phyloP scores from a whole-genome alignment of 2,113 vertebrate species.

The Dunckerocampus dactyliophorus region DNA sequence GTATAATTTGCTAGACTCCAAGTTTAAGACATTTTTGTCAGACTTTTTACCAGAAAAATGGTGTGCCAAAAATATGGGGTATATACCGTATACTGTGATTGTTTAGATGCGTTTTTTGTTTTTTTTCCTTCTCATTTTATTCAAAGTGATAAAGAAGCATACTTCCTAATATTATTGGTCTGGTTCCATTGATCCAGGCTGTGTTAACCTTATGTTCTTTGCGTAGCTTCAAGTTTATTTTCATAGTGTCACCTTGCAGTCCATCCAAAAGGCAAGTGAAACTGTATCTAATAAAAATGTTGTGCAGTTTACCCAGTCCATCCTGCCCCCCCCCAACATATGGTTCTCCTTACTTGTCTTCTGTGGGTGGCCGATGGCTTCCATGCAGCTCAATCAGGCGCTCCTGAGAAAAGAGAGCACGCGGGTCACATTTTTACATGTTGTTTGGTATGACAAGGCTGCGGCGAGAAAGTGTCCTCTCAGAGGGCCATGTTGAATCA shows the following conservation, averaged over 20 bases:
- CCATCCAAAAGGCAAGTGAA: constrained; percentile 70
- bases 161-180: constrained; percentile 25
- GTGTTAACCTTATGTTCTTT: constrained; percentile 51
- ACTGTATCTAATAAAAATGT: constrained; percentile 79
- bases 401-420: constrained; percentile 62
- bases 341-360: constrained; percentile 71
- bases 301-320: constrained; percentile 79
- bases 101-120: not conserved
- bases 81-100: no score
- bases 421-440: constrained; percentile 74
- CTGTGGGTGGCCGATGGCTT: constrained; percentile 72
- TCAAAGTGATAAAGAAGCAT: not conserved
- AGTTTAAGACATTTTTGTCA: no score
- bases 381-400: constrained; percentile 72
- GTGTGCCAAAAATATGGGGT: no score
- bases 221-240: constrained; percentile 68
- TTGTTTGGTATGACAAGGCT: constrained; percentile 71
- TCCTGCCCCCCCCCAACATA: constrained; percentile 62
- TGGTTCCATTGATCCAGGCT: constrained; percentile 33
- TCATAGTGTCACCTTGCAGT: constrained; percentile 74
- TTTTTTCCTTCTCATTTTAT: not conserved
- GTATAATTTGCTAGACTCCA: no score
- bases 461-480: constrained; percentile 59
- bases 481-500: constrained; percentile 35
- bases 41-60: no score